These are phyloP conservation scores for Apteryx owenii DNA, from an alignment of 2,113 vertebrate species.

Conservation along the genomic window DNA sequence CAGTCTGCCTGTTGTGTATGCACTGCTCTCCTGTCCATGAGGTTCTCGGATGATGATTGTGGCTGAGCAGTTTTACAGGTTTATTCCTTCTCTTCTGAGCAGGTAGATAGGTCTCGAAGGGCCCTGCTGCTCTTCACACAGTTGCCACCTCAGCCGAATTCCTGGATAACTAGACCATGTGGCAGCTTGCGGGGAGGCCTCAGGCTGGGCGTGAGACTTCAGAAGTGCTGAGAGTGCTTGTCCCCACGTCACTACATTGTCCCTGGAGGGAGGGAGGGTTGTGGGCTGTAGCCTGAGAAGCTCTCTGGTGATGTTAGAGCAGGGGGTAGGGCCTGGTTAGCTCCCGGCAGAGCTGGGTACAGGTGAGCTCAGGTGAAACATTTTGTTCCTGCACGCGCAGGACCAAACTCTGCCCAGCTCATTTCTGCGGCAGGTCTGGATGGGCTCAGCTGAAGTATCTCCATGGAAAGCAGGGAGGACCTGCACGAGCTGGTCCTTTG, in stretches of 20 bases:
- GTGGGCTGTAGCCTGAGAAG: neutral
- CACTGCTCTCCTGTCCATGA: neutral
- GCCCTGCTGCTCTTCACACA: neutral
- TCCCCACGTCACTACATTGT: neutral
- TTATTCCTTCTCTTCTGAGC: neutral
- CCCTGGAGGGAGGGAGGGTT: neutral
- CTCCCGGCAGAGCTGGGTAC: accelerated
- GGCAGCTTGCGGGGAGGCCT: neutral
- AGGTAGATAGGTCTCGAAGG: neutral
- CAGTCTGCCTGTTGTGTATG: neutral
- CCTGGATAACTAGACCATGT: neutral
- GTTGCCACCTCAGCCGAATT: neutral
- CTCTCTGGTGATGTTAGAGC: neutral
- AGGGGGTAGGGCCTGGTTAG: neutral
- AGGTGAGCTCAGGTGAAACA: neutral
- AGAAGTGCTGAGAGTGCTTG: neutral
- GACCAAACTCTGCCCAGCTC: neutral
- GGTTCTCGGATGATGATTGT: neutral
- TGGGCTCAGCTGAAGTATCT: neutral
- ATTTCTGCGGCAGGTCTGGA: accelerated
- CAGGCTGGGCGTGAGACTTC: neutral
- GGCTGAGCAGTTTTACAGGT: neutral
- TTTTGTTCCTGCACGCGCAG: neutral
- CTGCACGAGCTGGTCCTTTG: conserved; percentile 35
- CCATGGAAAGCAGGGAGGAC: neutral